These are phyloP conservation scores for Pontoporia blainvillei DNA, from an alignment of 2,113 vertebrate genomes.

Conservation along the genomic window DNA sequence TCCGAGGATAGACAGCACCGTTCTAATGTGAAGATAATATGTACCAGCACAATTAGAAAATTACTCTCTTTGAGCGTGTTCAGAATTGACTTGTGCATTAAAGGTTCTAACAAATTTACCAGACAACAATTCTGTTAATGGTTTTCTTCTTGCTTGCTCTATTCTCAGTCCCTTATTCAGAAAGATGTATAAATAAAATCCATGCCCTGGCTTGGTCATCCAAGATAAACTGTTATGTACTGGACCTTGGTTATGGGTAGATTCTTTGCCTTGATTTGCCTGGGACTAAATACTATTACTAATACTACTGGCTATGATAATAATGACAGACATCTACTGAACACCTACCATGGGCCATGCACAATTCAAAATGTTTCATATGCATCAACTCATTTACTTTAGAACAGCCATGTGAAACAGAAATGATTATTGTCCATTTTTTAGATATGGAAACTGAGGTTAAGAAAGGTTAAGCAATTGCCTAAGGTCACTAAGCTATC, in stretches of 20 bases:
- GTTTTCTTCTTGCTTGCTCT: conserved; percentile 9
- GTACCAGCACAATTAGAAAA: conserved; percentile 41
- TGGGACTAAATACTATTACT: background rate
- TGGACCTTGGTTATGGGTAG: background rate
- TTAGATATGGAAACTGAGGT: background rate
- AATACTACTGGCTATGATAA: background rate
- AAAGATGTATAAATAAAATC: background rate
- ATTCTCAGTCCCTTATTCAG: background rate
- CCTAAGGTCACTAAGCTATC: background rate
- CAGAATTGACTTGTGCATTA: background rate
- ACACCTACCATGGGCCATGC: background rate
- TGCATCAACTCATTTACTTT: background rate
- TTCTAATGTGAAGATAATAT: conserved; percentile 23
- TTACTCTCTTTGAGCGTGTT: background rate
- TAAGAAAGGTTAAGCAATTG: background rate
- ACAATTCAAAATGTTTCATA: background rate
- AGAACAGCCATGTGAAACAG: background rate
- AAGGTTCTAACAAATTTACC: conserved; percentile 8
- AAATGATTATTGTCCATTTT: background rate
- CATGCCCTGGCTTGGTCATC: background rate
- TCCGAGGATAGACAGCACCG: background rate
- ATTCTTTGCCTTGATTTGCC: background rate
- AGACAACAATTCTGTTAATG: background rate
- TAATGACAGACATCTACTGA: background rate
- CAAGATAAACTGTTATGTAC: background rate